These are phyloP conservation scores for Pipa parva DNA, from an alignment of 2,113 vertebrate genomes.

Conservation along the genomic window DNA sequence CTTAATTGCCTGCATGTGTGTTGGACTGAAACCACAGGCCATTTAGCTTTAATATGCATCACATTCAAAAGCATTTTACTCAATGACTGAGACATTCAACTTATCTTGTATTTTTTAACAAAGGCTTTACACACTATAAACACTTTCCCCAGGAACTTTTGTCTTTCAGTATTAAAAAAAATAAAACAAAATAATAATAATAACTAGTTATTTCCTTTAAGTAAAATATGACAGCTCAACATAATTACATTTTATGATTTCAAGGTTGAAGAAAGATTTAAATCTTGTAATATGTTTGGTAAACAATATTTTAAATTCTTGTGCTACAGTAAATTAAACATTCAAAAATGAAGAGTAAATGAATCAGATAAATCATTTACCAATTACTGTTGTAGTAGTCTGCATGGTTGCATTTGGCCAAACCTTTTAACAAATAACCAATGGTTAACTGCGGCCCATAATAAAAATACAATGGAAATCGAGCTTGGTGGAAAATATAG, in stretches of 20 bases:
- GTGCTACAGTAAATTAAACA: conserved; percentile 24
- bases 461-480: too few relatives aligned
- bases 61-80: background rate
- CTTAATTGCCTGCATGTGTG: conserved; percentile 30
- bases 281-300: conserved; percentile 18
- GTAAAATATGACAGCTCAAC: background rate
- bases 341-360: conserved; percentile 24
- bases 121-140: conserved; percentile 2
- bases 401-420: too few relatives aligned
- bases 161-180: background rate
- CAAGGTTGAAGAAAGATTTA: conserved; percentile 9
- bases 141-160: background rate
- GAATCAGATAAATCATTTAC: conserved; percentile 10
- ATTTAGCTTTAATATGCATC: conserved; percentile 2
- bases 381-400: too few relatives aligned
- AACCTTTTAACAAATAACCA: too few relatives aligned
- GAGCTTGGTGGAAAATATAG: too few relatives aligned
- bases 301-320: conserved; percentile 31
- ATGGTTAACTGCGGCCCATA: too few relatives aligned
- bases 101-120: background rate
- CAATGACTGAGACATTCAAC: conserved; percentile 11
- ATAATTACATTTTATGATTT: background rate
- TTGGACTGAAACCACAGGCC: conserved; percentile 19
- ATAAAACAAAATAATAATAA: background rate
- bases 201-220: background rate